Conservation (phyloP, 2,113 vertebrate species). For the Heliornis fulica region DNA sequence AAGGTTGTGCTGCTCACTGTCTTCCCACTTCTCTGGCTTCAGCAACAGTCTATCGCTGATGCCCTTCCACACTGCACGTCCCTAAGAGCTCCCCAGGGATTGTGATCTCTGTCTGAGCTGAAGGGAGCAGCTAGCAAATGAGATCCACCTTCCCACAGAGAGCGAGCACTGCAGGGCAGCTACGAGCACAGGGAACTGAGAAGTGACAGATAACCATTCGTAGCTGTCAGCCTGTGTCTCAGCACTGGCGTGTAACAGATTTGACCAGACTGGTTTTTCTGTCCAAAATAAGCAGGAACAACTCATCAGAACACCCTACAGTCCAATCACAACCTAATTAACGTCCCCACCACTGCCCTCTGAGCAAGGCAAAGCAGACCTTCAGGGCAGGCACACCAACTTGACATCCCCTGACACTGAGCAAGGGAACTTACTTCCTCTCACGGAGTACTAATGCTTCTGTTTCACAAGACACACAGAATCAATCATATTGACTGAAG, state of each 20-base stretch:
- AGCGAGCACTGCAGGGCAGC: fast-evolving
- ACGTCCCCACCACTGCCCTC: not conserved
- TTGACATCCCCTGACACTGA: not conserved
- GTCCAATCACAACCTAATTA: not conserved
- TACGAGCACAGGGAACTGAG: not conserved
- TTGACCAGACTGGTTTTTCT: not conserved
- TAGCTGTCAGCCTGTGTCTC: not conserved
- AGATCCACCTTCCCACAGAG: not conserved
- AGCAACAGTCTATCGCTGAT: not conserved
- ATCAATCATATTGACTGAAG: fast-evolving
- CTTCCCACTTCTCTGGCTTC: not conserved
- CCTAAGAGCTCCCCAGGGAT: not conserved
- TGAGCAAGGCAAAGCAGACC: not conserved
- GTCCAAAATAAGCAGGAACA: not conserved
- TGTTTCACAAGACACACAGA: fast-evolving
- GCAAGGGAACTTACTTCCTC: not conserved
- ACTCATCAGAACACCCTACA: not conserved
- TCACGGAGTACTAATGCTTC: not conserved
- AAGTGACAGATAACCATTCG: not conserved
- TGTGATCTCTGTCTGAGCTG: not conserved
- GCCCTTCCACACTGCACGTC: not conserved
- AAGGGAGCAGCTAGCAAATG: not conserved
- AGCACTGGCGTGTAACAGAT: not conserved
- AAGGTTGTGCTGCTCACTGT: not conserved
- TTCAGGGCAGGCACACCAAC: not conserved